Evolutionary conservation across 2,113 vertebrate species (phyloP), one percentile per base, ranked within the genome.

Genomic region (Tauraco erythrolophus): DNA sequence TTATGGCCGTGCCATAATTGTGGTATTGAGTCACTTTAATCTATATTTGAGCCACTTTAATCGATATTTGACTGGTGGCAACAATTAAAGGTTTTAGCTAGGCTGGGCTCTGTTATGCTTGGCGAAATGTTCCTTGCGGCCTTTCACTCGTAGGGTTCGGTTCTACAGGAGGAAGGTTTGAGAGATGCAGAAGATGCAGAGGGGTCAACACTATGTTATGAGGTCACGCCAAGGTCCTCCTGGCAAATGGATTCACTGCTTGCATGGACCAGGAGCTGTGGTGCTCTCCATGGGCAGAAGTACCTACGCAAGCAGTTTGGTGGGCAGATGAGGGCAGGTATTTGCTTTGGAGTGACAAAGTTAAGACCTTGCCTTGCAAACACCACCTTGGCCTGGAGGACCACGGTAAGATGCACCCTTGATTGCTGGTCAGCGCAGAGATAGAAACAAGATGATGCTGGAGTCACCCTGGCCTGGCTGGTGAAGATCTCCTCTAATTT

Each of bases 1-100:
- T 82, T 79, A 77, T 65, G 82, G 82, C 74, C 2, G 0, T 1
- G 16, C 51, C 1, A 0, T 15, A 0, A 7, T 11, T 14, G 83
- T 41, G 54, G 22, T 43, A 6, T 2, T 30, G 70, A 94, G 62
- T 53, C 83, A 23, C 35, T 77, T 60, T 41, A 46, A 46, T 33
- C 1, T 4, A 50, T 58, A 61, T 58, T 88, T 77, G 50, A 94
- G 62, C 58, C 83, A 23, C 35, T 77, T 60, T 41, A 46, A 46
- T 33, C 1, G 5, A 50, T 58, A 61, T 58, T 88, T 77, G 50
- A 28, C 33, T 39, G 33, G 60, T 74, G 70, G 87, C 19, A 83
- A 68, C 30, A 82, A 2, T 25, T 39, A 30, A 61, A 88, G 48
- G 45, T 16, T 84, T 65, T 0, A 2, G 33, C 35, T 74, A 76